Evolutionary conservation across 64 coral and sea anemone species (phyloP).

Genomic region (Montipora efflorescens): DNA sequence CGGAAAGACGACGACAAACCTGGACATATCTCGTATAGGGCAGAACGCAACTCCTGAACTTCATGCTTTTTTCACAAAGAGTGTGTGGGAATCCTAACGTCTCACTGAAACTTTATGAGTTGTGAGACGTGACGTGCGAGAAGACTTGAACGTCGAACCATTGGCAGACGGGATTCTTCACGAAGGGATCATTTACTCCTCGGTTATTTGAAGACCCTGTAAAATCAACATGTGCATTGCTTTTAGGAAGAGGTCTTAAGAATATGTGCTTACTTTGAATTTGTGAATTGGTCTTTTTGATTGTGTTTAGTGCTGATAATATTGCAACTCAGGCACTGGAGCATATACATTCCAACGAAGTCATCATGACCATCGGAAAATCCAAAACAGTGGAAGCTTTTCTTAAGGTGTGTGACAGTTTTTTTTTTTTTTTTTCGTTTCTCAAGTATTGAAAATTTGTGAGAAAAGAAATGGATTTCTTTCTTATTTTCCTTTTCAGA

Average conservation of each 20-base stretch:
- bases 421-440: neutral
- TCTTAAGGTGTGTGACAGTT: slow-evolving; percentile 71
- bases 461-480: neutral
- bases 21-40: too few species aligned
- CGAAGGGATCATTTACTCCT: too few species aligned
- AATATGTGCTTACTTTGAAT: neutral
- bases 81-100: too few species aligned
- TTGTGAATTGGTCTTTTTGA: neutral
- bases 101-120: too few species aligned
- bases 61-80: too few species aligned
- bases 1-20: too few species aligned
- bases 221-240: too few species aligned
- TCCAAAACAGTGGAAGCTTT: slow-evolving; percentile 95
- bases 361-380: slow-evolving; percentile 97
- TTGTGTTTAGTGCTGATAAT: slow-evolving; percentile 81
- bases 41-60: too few species aligned
- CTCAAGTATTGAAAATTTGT: neutral
- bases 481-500: slow-evolving; percentile 45
- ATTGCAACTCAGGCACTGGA: slow-evolving; percentile 96
- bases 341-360: slow-evolving; percentile 98
- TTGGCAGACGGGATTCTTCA: too few species aligned
- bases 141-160: too few species aligned
- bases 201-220: too few species aligned
- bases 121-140: too few species aligned
- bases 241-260: neutral